A percentile compares a stretch with the other conserved stretches of the same genome.
phyloP scores from a whole-genome alignment of 1,140 invertebrate genomes.

The Physella acuta region DNA sequence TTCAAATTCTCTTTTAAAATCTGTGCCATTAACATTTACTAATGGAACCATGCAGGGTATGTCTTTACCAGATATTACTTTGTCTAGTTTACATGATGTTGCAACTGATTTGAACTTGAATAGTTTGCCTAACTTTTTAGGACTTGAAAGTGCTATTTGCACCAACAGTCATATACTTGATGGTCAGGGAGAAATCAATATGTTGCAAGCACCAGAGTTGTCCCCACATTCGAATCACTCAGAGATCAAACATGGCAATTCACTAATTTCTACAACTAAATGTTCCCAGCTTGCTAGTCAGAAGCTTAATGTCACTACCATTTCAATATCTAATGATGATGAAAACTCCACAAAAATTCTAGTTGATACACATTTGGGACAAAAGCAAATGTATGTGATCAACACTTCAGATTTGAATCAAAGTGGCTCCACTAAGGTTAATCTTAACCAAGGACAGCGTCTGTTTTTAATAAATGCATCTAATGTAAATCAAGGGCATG shows the following conservation, averaged over 20 bases:
- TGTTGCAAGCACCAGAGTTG: not conserved
- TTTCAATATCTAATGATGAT: slow-evolving; percentile 25
- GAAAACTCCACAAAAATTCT: slow-evolving; percentile 23
- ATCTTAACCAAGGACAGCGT: slow-evolving; percentile 6
- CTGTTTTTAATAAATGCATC: slow-evolving; percentile 18
- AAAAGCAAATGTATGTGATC: slow-evolving; percentile 23
- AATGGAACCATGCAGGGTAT: not conserved
- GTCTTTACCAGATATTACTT: not conserved
- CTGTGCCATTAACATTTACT: slow-evolving; percentile 4
- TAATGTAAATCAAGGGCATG: not conserved
- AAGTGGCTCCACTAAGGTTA: not conserved
- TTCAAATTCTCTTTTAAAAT: slow-evolving; percentile 6
- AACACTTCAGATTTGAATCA: slow-evolving; percentile 20
- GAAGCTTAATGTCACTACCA: slow-evolving; percentile 21
- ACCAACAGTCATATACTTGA: slow-evolving; percentile 2
- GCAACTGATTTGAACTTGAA: slow-evolving; percentile 10
- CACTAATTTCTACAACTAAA: no score
- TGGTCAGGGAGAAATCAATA: not conserved
- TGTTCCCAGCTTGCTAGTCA: not conserved
- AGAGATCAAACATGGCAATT: not conserved
- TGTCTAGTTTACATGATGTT: no score
- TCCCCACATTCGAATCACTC: not conserved
- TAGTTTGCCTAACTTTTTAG: slow-evolving; percentile 19
- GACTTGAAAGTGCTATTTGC: slow-evolving; percentile 4
- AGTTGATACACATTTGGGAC: slow-evolving; percentile 16